phyloP scores from a whole-genome alignment of 2,797 vertebrate genomes.

The Cossypha caffra region DNA sequence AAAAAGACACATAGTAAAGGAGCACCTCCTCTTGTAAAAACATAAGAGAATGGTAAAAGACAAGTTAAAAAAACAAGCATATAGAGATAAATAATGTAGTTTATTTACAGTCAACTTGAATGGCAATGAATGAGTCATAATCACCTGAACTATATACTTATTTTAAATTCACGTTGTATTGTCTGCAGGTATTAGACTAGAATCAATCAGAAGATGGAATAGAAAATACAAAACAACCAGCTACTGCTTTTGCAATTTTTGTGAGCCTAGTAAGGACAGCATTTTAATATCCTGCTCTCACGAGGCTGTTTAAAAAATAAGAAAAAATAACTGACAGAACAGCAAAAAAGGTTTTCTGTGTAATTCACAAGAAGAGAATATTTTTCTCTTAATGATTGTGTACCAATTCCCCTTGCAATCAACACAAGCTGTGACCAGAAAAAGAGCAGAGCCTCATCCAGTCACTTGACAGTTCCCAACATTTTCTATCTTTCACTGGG shows the following conservation, averaged over 20 bases:
- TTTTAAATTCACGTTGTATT: background rate
- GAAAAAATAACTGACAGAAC: background rate
- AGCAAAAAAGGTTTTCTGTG: background rate
- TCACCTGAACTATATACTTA: background rate
- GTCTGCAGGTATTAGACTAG: background rate
- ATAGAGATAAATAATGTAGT: background rate
- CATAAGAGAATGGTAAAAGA: background rate
- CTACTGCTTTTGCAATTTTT: slow-evolving; percentile 2
- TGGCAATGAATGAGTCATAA: background rate
- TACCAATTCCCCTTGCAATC: slow-evolving; percentile 32
- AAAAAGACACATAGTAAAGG: background rate
- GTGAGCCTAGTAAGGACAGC: background rate
- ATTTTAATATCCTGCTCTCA: slow-evolving; percentile 18
- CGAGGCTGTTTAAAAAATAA: background rate
- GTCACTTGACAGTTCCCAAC: background rate
- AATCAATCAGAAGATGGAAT: background rate
- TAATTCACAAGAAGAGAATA: slow-evolving; percentile 1
- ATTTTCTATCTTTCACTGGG: background rate
- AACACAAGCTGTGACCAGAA: slow-evolving; percentile 35
- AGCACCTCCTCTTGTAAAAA: background rate
- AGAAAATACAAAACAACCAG: background rate
- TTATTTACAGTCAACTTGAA: background rate
- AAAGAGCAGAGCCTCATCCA: slow-evolving; percentile 26
- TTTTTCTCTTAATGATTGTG: background rate
- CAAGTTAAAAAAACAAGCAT: background rate